Conservation (phyloP, 2,797 vertebrate genomes). For the Tolypeutes matacus region DNA sequence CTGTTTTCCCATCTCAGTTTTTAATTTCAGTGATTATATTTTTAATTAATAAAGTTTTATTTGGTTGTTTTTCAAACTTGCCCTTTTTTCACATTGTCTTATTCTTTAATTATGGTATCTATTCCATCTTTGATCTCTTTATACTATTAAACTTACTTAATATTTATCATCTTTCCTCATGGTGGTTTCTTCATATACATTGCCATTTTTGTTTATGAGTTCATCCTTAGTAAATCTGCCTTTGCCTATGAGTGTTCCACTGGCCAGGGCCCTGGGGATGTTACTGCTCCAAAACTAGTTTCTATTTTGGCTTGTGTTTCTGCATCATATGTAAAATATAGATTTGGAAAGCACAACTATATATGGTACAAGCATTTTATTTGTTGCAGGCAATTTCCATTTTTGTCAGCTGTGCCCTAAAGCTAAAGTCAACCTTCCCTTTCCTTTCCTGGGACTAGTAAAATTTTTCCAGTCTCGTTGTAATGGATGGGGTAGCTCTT, state of each 20-base stretch:
- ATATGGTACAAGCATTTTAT: neutral
- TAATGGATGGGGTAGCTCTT: neutral
- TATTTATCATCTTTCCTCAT: neutral
- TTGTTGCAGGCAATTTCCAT: neutral
- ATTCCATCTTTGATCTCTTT: slow-evolving; percentile 9
- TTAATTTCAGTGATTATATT: slow-evolving; percentile 19
- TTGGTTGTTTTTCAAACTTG: neutral
- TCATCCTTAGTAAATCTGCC: neutral
- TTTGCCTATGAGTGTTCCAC: neutral
- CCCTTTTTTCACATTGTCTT: neutral
- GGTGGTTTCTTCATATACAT: slow-evolving; percentile 4
- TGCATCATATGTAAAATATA: neutral
- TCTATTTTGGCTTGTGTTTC: neutral
- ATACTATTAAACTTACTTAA: neutral
- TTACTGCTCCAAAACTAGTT: neutral
- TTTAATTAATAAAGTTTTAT: slow-evolving; percentile 17
- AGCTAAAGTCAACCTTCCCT: slow-evolving; percentile 11
- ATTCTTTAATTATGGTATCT: neutral
- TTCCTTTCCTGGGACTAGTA: neutral
- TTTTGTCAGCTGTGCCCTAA: neutral
- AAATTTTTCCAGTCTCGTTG: neutral
- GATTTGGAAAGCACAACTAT: neutral
- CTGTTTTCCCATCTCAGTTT: neutral
- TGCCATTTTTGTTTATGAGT: neutral
- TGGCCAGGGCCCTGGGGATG: neutral